Evolutionary conservation across 2,113 vertebrate genomes (phyloP).

Genomic region (Daboia siamensis): DNA sequence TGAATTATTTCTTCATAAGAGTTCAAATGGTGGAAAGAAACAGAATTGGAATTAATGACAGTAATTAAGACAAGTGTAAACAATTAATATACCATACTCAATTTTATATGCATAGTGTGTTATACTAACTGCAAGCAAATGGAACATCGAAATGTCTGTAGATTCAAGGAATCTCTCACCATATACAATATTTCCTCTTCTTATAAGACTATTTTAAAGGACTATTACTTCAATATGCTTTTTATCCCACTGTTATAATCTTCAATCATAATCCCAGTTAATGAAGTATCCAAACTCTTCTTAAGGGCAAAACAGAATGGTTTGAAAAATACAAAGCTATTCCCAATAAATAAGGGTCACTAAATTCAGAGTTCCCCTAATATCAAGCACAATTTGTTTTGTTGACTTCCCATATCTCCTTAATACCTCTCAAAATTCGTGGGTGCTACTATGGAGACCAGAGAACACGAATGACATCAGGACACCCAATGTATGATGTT

Average conservation of each 20-base stretch:
- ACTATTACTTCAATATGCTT: conserved; percentile 28
- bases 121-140: conserved; percentile 5
- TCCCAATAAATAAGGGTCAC: background rate
- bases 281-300: background rate
- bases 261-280: background rate
- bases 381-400: background rate
- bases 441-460: background rate
- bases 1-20: conserved; percentile 18
- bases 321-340: background rate
- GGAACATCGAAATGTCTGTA: conserved; percentile 7
- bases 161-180: conserved; percentile 36
- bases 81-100: conserved; percentile 41
- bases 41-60: conserved; percentile 36
- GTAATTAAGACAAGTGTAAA: conserved; percentile 42
- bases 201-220: conserved; percentile 31
- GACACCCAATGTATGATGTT: background rate
- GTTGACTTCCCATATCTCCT: background rate
- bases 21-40: conserved; percentile 24
- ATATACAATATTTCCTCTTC: background rate
- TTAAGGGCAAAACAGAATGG: background rate
- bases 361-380: background rate
- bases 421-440: background rate
- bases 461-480: background rate
- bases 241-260: background rate
- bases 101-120: conserved; percentile 12